Percentiles rank a stretch among this genome's conserved stretches.
These are phyloP conservation scores for Xiphophorus hellerii DNA, from an alignment of 2,113 vertebrate species.

Conservation along the genomic window DNA sequence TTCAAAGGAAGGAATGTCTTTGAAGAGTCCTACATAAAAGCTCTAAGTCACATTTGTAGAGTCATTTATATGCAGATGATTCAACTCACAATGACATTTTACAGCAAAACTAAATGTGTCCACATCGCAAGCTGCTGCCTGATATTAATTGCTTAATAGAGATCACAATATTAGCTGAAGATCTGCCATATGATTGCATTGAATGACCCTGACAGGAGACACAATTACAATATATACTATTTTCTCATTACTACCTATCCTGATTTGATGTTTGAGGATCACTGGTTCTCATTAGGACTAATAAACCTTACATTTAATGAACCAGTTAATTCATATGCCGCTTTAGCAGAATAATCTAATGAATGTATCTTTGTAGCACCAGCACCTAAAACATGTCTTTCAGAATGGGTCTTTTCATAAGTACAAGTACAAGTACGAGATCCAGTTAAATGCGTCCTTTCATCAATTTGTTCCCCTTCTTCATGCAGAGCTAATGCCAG, in stretches of 20 bases:
- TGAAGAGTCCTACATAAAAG: not conserved
- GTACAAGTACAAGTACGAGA: too few relatives aligned
- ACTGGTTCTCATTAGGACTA: conserved; percentile 5
- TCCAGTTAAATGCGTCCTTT: too few relatives aligned
- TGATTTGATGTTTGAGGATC: conserved; percentile 1
- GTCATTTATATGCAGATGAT: not conserved
- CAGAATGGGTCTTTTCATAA: not conserved
- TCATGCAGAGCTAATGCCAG: too few relatives aligned
- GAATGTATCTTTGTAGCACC: not conserved
- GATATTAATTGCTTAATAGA: conserved; percentile 4
- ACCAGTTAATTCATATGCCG: not conserved
- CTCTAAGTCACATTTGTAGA: not conserved
- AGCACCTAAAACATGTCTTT: not conserved
- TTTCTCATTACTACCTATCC: conserved; percentile 3
- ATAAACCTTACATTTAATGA: conserved; percentile 12
- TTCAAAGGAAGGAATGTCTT: not conserved
- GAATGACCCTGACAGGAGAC: conserved; percentile 15
- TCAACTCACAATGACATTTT: not conserved
- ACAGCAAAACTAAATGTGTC: not conserved
- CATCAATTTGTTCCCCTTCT: too few relatives aligned
- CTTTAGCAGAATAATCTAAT: not conserved
- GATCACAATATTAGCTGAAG: conserved; percentile 14
- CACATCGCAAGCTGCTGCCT: not conserved
- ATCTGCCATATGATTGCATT: conserved; percentile 23
- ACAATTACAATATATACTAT: conserved; percentile 19